phyloP scores from a whole-genome alignment of 92 coral and sea anemone genomes.

The Virgularia gustaviana region DNA sequence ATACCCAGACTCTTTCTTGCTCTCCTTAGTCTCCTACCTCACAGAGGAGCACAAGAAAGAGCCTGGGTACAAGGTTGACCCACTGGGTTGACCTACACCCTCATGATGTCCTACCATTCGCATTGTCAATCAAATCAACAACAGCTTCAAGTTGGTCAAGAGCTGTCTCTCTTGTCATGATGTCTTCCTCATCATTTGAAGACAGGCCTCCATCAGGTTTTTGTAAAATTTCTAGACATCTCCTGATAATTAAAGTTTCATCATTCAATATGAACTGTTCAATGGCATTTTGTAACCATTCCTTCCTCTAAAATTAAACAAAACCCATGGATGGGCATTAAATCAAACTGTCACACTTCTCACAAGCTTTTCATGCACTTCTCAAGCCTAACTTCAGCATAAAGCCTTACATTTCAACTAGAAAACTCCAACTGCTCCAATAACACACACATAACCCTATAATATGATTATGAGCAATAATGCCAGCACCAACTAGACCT shows the following conservation, averaged over 20 bases:
- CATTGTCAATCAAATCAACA: constrained; percentile 82
- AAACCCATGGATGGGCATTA: background rate
- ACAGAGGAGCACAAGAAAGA: too few species aligned
- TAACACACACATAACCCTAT: too few species aligned
- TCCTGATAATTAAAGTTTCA: constrained; percentile 64
- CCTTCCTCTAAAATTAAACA: constrained; percentile 61
- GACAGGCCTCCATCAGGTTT: constrained; percentile 48
- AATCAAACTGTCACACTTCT: background rate
- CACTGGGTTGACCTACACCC: too few species aligned
- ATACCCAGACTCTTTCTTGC: too few species aligned
- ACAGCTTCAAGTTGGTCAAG: constrained; percentile 65
- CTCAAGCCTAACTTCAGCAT: too few species aligned
- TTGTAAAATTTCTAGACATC: constrained; percentile 57
- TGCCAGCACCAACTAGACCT: too few species aligned
- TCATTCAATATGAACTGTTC: constrained; percentile 60
- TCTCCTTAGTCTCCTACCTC: too few species aligned
- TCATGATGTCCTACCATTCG: constrained; percentile 61
- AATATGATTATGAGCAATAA: too few species aligned
- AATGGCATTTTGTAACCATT: constrained; percentile 74
- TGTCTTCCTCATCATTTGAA: constrained; percentile 53
- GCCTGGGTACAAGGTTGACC: too few species aligned
- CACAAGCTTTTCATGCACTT: background rate
- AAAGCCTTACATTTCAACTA: too few species aligned
- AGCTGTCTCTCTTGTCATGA: constrained; percentile 61
- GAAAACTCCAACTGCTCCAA: too few species aligned